phyloP scores from a whole-genome alignment of 2,797 vertebrate genomes.

The Triplophysa bombifrons region DNA sequence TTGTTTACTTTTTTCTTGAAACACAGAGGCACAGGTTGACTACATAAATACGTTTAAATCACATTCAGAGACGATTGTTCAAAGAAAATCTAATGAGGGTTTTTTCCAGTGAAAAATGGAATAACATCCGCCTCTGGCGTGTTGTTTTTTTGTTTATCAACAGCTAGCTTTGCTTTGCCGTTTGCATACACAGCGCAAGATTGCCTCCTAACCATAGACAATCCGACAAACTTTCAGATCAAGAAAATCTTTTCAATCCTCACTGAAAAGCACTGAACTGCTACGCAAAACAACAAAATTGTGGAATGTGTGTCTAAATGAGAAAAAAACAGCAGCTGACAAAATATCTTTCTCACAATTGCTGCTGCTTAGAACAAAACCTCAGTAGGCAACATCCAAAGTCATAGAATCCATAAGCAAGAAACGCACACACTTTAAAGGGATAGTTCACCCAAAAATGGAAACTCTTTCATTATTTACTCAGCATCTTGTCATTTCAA shows the following conservation, averaged over 20 bases:
- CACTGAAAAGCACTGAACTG: background rate
- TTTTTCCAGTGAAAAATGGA: constrained; percentile 1
- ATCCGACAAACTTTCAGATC: background rate
- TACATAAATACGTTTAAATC: constrained; percentile 22
- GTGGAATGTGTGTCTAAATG: background rate
- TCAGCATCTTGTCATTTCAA: too few relatives aligned
- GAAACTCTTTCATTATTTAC: background rate
- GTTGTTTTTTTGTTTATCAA: constrained; percentile 13
- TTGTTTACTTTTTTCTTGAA: constrained; percentile 7
- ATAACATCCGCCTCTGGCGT: background rate
- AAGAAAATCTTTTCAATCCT: background rate
- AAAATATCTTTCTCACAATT: background rate
- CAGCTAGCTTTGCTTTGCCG: background rate
- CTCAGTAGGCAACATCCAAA: background rate
- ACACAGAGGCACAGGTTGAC: constrained; percentile 11
- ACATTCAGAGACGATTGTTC: constrained; percentile 9
- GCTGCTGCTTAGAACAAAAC: background rate
- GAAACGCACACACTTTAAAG: too few relatives aligned
- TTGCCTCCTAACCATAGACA: background rate
- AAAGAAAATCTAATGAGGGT: constrained; percentile 22
- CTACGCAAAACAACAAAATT: background rate
- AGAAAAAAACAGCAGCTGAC: background rate
- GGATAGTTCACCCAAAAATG: too few relatives aligned
- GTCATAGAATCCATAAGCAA: background rate
- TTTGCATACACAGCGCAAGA: constrained; percentile 9